These are phyloP conservation scores for Nasua narica DNA, from an alignment of 2,797 vertebrate genomes.

Conservation along the genomic window DNA sequence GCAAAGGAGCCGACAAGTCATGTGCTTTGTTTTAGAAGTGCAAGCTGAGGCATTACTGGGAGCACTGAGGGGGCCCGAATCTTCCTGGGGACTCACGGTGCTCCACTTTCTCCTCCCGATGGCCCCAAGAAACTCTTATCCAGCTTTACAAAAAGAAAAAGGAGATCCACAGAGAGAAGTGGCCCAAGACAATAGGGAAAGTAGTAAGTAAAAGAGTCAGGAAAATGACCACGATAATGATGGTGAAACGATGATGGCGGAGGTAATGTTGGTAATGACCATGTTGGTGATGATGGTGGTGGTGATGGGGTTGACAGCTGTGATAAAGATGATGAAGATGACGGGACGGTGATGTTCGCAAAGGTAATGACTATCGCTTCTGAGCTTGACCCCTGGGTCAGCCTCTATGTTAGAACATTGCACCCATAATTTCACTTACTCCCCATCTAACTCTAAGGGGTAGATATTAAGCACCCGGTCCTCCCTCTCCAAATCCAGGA, in stretches of 20 bases:
- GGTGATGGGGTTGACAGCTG: not conserved
- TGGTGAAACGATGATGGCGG: accelerated
- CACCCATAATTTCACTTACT: accelerated
- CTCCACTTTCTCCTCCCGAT: accelerated
- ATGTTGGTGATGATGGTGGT: not conserved
- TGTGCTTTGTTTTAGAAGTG: not conserved
- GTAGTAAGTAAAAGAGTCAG: not conserved
- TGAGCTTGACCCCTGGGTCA: not conserved
- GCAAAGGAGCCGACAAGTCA: not conserved
- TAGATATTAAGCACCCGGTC: too few relatives aligned
- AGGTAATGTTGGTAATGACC: accelerated
- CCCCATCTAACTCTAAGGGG: not conserved
- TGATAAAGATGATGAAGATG: accelerated
- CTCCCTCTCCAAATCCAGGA: not conserved
- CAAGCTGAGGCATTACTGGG: not conserved
- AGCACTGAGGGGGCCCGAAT: accelerated
- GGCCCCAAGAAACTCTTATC: not conserved
- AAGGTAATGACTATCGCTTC: not conserved
- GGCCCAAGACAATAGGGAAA: too few relatives aligned
- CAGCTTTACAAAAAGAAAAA: not conserved
- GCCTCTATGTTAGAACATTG: not conserved
- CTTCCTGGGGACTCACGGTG: accelerated
- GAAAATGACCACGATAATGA: not conserved
- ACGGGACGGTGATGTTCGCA: too few relatives aligned
- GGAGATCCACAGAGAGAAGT: not conserved